A percentile compares a stretch with the other conserved stretches of the same genome.
Evolutionary conservation across 2,113 vertebrate genomes (phyloP).

Genomic region (Heteronetta atricapilla): DNA sequence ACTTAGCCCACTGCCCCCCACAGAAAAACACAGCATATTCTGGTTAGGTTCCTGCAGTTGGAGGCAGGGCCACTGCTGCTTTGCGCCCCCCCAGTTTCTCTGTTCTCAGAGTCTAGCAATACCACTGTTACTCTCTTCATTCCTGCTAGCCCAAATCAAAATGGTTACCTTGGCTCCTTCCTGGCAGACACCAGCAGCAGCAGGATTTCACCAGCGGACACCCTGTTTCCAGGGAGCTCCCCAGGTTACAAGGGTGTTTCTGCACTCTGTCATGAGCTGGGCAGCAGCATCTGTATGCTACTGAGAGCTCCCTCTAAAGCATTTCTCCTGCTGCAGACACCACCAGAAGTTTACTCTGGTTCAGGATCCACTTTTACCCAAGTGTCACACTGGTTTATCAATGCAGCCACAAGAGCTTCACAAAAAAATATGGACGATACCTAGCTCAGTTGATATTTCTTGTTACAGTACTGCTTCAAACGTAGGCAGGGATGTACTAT

Average conservation of each 20-base stretch:
- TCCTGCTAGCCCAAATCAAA: background rate
- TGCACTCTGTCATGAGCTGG: fast-evolving
- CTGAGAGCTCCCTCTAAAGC: background rate
- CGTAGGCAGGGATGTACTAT: background rate
- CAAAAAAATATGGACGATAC: background rate
- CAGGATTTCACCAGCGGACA: background rate
- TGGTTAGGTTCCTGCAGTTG: background rate
- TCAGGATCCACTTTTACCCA: background rate
- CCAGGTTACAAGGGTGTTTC: background rate
- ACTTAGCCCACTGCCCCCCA: background rate
- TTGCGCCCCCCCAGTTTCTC: fast-evolving
- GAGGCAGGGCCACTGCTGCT: background rate
- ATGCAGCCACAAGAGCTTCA: background rate
- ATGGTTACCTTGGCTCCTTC: background rate
- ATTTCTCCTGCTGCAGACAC: background rate
- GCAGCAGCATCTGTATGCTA: background rate
- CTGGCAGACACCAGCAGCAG: background rate
- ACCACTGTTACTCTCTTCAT: background rate
- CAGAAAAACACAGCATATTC: background rate
- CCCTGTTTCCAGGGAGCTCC: background rate
- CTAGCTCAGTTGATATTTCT: background rate
- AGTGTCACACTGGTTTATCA: background rate
- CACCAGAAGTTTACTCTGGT: background rate
- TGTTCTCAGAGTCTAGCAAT: background rate
- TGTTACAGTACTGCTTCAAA: background rate